A percentile compares a stretch with the other conserved stretches of the same genome.
These are phyloP conservation scores for Sitta carolinensis DNA, from an alignment of 2,797 vertebrate genomes.

Conservation along the genomic window DNA sequence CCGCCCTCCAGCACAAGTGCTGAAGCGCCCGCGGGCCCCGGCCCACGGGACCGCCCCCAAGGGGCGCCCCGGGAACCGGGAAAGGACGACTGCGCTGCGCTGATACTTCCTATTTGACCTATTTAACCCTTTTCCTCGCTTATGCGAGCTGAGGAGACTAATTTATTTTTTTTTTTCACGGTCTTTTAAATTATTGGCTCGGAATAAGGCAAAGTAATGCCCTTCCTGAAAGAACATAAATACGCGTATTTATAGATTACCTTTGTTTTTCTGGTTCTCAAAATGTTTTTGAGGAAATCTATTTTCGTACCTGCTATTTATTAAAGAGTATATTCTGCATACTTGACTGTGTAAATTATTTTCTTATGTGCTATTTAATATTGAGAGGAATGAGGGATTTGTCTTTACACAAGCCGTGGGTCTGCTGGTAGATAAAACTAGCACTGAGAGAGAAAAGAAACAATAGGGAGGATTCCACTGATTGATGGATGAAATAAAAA, in stretches of 20 bases:
- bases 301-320: slow-evolving; percentile 48
- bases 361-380: not conserved
- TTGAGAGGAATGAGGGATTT: no score
- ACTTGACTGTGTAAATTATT: not conserved
- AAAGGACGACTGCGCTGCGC: accelerated
- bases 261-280: not conserved
- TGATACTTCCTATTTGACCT: not conserved
- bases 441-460: no score
- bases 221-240: not conserved
- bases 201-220: not conserved
- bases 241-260: not conserved
- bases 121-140: not conserved
- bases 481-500: no score
- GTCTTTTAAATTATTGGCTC: not conserved
- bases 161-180: no score
- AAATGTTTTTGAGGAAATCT: not conserved
- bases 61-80: accelerated
- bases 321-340: not conserved
- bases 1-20: not conserved
- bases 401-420: no score
- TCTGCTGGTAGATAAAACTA: no score
- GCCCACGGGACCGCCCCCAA: accelerated
- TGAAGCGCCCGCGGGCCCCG: not conserved
- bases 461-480: no score
- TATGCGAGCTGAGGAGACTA: not conserved